These are phyloP conservation scores for Anas flavirostris DNA, from an alignment of 2,797 vertebrate genomes.

Conservation along the genomic window DNA sequence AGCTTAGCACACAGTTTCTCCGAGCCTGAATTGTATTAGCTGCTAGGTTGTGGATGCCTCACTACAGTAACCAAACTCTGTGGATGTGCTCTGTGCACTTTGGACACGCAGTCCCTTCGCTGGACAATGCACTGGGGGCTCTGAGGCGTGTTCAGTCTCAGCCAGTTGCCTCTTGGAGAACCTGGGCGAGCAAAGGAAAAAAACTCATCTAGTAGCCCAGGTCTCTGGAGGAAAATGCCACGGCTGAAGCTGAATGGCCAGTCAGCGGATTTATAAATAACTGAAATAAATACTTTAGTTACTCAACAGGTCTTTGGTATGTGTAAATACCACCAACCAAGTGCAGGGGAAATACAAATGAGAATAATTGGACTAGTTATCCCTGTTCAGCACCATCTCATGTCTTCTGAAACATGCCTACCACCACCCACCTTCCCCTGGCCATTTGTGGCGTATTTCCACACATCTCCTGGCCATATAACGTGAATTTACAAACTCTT, in stretches of 20 bases:
- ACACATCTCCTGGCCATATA: neutral
- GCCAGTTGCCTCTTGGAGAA: neutral
- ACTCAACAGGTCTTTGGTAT: slow-evolving; percentile 31
- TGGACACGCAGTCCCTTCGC: rapidly evolving
- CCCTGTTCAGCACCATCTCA: neutral
- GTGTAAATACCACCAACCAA: slow-evolving; percentile 4
- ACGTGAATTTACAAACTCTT: neutral
- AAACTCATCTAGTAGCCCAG: neutral
- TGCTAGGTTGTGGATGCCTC: slow-evolving; percentile 12
- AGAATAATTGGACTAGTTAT: neutral
- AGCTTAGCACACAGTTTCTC: neutral
- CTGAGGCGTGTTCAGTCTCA: neutral
- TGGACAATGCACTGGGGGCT: neutral
- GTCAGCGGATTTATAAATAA: slow-evolving; percentile 24
- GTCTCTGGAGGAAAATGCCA: neutral
- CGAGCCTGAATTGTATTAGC: neutral
- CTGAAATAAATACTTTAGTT: slow-evolving; percentile 66
- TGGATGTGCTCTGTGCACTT: neutral
- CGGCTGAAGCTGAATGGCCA: slow-evolving; percentile 11
- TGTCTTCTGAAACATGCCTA: neutral
- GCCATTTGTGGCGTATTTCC: neutral
- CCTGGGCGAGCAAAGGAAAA: neutral
- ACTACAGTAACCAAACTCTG: slow-evolving; percentile 15
- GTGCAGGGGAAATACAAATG: neutral
- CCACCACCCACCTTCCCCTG: neutral